Percentiles rank a stretch among this genome's conserved stretches.
These are phyloP conservation scores for Gallirallus australis DNA, from an alignment of 2,797 vertebrate species.

Conservation along the genomic window DNA sequence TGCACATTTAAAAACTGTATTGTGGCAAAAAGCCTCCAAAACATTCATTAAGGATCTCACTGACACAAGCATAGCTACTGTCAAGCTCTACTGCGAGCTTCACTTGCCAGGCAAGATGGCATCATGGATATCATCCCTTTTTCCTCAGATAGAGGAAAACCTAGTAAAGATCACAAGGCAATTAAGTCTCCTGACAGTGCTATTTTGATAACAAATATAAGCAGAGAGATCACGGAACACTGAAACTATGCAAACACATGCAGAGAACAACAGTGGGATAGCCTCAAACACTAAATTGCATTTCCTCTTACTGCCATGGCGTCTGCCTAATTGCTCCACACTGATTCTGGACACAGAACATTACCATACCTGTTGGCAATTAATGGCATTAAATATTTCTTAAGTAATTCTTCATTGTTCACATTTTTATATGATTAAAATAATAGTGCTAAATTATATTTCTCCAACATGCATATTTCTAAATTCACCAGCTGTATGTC, in stretches of 20 bases:
- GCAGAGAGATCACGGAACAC: neutral
- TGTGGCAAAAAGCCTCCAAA: neutral
- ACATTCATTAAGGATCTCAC: neutral
- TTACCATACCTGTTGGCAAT: neutral
- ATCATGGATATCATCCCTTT: neutral
- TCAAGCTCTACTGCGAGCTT: neutral
- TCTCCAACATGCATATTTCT: fast-evolving
- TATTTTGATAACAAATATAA: neutral
- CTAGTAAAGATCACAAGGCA: neutral
- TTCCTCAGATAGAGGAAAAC: neutral
- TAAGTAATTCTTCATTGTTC: neutral
- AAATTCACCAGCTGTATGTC: neutral
- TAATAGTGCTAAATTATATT: neutral
- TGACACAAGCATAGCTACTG: neutral
- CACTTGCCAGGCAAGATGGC: neutral
- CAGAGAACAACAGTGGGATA: neutral
- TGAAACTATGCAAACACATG: neutral
- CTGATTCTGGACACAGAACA: neutral
- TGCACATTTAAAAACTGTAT: neutral
- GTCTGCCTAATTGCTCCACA: neutral
- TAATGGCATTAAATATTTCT: neutral
- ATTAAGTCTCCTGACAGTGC: neutral
- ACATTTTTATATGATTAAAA: conserved; percentile 72
- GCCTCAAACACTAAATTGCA: neutral
- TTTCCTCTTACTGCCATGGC: neutral